Evolutionary conservation across 2,113 vertebrate genomes (phyloP), one percentile per base, ranked within the genome.

Genomic region (Ranitomeya variabilis): DNA sequence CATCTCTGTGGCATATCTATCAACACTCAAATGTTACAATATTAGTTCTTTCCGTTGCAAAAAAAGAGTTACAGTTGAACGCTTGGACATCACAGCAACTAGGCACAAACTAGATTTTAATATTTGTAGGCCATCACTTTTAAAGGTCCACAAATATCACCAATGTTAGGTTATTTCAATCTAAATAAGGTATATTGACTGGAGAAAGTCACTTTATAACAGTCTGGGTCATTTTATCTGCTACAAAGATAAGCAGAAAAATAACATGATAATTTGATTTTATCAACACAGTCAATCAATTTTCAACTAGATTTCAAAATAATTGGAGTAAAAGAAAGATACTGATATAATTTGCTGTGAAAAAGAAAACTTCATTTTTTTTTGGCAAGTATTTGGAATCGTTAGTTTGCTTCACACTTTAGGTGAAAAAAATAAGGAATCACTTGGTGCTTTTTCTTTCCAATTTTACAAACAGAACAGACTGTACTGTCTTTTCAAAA

Each of bases 81-180:
- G 18, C 73, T 76, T 21, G 73, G 73, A 76, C 73, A 45, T 51
- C 18, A 45, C 31, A 21, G 18, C 37, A 51, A 45, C 18, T 11
- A 15, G 73, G 37, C 45, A 45, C 73, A 76, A 51, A 73, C 69
- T 73, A 37, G 73, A 19, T 52, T 76, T 51, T 76, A 76, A 76
- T 76, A 76, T 37, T 21, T 76, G 9, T 52, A 11, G 73, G 45
- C 51, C 73, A 76, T 76, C 73, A 76, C 45, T 76, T 52, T 76
- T 76, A 19, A 76, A 76, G 73, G 73, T 76, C 45, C 73, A 76
- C 37, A 76, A 76, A 76, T 76, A 76, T 52, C 73, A 76, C 16
- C 18, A 76, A 21, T 76, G 19, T 76, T 76, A 52, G 9, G 19
- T 76, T 51, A 76, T 52, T 76, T 51, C 18, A 76, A 5, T 52